Conservation (phyloP, 2,888 invertebrate genomes). For the Troglohyphantes excavatus region DNA sequence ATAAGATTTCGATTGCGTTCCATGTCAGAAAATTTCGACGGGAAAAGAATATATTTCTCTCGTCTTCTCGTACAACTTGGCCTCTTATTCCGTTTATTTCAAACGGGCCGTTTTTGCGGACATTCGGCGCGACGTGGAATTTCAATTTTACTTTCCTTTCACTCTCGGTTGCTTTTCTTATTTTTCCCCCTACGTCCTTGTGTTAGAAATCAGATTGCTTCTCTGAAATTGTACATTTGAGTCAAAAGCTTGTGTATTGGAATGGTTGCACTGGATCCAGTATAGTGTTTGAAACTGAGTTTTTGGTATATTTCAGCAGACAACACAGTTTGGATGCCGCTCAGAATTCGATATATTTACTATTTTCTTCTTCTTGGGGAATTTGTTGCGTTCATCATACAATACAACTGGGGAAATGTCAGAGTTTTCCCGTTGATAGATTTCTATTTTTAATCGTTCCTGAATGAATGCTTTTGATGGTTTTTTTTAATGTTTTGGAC, state of each 20-base stretch:
- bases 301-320: background rate
- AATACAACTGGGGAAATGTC: no score
- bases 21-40: slow-evolving; percentile 56
- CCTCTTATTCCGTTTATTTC: slow-evolving; percentile 67
- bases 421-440: no score
- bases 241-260: slow-evolving; percentile 32
- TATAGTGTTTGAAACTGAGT: slow-evolving; percentile 19
- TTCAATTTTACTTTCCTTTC: slow-evolving; percentile 43
- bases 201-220: slow-evolving; percentile 65
- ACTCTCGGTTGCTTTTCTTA: slow-evolving; percentile 1
- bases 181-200: slow-evolving; percentile 28
- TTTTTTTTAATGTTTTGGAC: no score
- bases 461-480: no score
- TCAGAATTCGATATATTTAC: background rate
- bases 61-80: slow-evolving; percentile 56
- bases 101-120: slow-evolving; percentile 60
- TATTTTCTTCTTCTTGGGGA: no score
- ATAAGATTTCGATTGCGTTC: slow-evolving; percentile 67
- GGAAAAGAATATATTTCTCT: slow-evolving; percentile 48
- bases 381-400: no score
- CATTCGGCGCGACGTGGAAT: slow-evolving; percentile 37
- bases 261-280: slow-evolving; percentile 15
- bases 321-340: background rate
- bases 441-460: no score
- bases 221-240: slow-evolving; percentile 48